Evolutionary conservation across 2,113 vertebrate species (phyloP), one percentile per base, ranked within the genome.

Genomic region (Amphiprion ocellaris): DNA sequence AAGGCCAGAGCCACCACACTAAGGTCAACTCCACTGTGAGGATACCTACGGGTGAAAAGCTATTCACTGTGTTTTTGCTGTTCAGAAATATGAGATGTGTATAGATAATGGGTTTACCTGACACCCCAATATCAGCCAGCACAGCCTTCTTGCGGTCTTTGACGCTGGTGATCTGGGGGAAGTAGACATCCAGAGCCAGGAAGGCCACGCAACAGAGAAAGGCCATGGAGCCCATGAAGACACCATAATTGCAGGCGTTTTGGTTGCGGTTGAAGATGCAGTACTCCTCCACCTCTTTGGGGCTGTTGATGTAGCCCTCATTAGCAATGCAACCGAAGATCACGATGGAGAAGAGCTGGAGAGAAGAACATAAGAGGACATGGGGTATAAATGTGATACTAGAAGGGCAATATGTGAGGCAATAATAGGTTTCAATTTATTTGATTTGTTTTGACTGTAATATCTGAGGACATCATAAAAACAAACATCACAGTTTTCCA

Each of bases 121-220:
- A 99, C 84, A 98, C 91, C 0, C 96, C 97, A 0, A 97, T 92
- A 75, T 99, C 98, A 0, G 96, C 97, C 62, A 99, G 93, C 67
- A 99, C 98, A 0, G 96, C 98, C 81, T 97, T 98, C 94, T 99
- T 99, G 72, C 98, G 97, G 89, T 98, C 97, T 88, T 99, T 99
- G 76, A 99, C 97, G 2, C 98, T 98, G 96, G 97, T 99, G 93
- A 99, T 99, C 93, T 99, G 98, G 0, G 98, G 98, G 90, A 99
- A 99, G 93, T 99, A 97, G 88, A 96, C 93, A 62, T 99, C 98
- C 80, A 99, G 93, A 4, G 96, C 97, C 94, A 99, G 92, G 93
- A 98, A 98, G 47, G 96, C 96, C 89, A 97, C 71, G 90, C 97
- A 97, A 93, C 96, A 97, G 85, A 99, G 93, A 90, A 99, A 99